phyloP scores from a whole-genome alignment of 2,113 vertebrate species.

The Tyrannus savana region DNA sequence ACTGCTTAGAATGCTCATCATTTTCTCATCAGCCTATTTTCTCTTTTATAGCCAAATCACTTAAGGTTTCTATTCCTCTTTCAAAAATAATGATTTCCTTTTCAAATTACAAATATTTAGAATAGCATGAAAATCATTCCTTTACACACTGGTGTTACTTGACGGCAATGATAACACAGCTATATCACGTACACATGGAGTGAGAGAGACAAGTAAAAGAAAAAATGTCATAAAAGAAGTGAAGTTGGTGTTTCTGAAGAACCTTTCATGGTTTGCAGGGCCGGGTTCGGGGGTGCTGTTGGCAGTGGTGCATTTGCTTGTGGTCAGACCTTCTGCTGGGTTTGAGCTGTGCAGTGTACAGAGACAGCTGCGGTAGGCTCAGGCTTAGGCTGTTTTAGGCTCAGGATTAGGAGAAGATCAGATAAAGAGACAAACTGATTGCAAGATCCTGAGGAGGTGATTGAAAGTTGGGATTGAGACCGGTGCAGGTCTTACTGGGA shows the following conservation, averaged over 20 bases:
- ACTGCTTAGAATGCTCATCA: neutral
- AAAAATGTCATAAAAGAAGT: neutral
- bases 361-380: neutral
- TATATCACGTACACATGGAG: neutral
- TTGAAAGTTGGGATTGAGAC: neutral
- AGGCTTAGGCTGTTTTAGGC: neutral
- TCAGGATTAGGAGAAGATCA: neutral
- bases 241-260: neutral
- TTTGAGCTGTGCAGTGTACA: neutral
- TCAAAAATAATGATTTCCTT: neutral
- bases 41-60: neutral
- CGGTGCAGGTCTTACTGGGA: neutral
- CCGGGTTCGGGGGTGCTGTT: neutral
- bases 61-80: neutral
- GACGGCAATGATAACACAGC: neutral
- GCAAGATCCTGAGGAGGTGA: rapidly evolving
- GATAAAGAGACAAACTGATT: neutral
- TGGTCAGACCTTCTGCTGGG: neutral
- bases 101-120: neutral
- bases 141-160: neutral
- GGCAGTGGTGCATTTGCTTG: neutral
- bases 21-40: neutral
- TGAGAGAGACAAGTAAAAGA: neutral
- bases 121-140: neutral
- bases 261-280: neutral